A percentile compares a stretch with the other conserved stretches of the same genome.
Evolutionary conservation across 2,888 invertebrate species (phyloP).

Genomic region (Andrena haemorrhoa): DNA sequence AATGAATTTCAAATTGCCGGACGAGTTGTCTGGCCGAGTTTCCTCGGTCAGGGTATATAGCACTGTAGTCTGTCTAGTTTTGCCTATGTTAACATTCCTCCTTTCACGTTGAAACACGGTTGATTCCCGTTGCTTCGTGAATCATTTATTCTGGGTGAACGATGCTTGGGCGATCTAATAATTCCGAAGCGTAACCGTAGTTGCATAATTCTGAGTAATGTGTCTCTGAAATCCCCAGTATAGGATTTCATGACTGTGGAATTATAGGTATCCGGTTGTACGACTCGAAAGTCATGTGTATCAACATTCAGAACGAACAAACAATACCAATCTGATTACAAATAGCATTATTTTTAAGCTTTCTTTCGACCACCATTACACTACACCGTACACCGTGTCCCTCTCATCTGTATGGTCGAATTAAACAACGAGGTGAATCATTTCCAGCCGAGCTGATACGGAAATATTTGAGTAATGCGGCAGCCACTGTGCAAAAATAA

Average conservation of each 20-base stretch:
- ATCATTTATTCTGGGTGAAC: neutral
- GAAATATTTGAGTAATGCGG: neutral
- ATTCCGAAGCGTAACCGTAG: neutral
- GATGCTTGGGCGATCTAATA: neutral
- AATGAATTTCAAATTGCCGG: constrained; percentile 56
- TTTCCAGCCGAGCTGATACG: neutral
- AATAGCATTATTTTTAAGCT: too few species aligned
- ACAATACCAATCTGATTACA: too few species aligned
- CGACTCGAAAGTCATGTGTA: too few species aligned
- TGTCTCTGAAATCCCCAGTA: too few species aligned
- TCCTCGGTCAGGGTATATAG: constrained; percentile 7
- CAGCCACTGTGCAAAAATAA: neutral
- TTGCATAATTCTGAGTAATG: too few species aligned
- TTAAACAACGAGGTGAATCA: neutral
- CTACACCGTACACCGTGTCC: neutral
- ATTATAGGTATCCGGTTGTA: too few species aligned
- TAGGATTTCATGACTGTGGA: too few species aligned
- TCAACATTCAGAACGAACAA: too few species aligned
- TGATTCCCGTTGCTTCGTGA: too few species aligned
- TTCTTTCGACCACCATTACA: too few species aligned
- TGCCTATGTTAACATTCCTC: neutral
- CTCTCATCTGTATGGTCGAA: neutral
- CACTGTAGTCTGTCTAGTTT: neutral
- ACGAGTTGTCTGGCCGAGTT: constrained; percentile 45
- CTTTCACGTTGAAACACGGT: neutral